A percentile compares a stretch with the other conserved stretches of the same genome.
phyloP scores from a whole-genome alignment of 2,113 vertebrate species.

The Sarotherodon lohbergeri region DNA sequence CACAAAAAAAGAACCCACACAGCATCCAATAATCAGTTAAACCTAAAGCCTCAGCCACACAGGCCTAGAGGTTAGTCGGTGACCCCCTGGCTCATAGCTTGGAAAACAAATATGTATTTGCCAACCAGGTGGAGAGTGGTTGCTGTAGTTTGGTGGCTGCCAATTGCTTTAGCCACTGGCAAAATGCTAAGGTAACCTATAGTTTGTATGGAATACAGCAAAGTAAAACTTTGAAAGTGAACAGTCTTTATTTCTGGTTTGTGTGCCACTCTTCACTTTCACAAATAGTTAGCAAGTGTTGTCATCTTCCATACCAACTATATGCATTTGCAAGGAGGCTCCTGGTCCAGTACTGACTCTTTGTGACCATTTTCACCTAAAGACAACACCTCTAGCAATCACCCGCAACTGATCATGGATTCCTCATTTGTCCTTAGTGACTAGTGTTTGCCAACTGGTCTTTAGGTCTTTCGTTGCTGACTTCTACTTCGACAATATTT shows the following conservation, averaged over 20 bases:
- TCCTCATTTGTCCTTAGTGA: rapidly evolving
- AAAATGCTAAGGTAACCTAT: rapidly evolving
- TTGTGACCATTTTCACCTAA: rapidly evolving
- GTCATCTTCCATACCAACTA: rapidly evolving
- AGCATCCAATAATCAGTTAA: neutral
- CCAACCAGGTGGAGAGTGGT: neutral
- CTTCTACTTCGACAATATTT: rapidly evolving
- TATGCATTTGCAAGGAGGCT: neutral
- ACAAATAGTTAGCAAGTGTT: rapidly evolving
- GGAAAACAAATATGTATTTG: rapidly evolving
- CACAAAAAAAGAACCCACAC: neutral
- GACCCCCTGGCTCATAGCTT: neutral
- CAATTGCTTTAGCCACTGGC: neutral
- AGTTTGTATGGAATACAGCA: neutral
- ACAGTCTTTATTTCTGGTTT: rapidly evolving
- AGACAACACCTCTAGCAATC: neutral
- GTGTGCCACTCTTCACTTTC: neutral
- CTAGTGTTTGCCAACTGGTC: neutral
- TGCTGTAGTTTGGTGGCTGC: rapidly evolving
- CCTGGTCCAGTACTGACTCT: neutral
- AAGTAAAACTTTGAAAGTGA: neutral
- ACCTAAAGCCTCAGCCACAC: neutral
- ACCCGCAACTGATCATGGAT: rapidly evolving
- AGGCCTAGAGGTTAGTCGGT: rapidly evolving
- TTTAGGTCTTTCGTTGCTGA: neutral